Conservation (phyloP, 2,113 vertebrate species). For the Limnothrissa miodon region DNA sequence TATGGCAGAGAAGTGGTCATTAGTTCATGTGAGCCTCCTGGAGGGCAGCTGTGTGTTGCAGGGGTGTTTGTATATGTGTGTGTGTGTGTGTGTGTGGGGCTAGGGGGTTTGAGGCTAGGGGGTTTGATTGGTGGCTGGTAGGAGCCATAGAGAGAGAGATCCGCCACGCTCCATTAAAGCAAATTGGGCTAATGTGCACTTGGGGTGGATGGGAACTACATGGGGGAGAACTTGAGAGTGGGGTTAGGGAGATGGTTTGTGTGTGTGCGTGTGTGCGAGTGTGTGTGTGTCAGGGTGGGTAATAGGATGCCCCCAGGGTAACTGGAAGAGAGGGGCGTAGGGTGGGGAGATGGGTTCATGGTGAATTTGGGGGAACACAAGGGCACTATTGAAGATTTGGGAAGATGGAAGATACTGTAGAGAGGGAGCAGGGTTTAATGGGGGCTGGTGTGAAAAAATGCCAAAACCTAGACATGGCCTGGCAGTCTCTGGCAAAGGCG, state of each 20-base stretch:
- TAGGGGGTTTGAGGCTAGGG: no score
- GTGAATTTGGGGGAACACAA: not conserved
- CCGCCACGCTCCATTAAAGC: not conserved
- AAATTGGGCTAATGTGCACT: conserved; percentile 3
- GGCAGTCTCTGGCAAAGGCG: not conserved
- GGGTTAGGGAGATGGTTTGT: not conserved
- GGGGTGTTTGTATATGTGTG: no score
- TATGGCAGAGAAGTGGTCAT: not conserved
- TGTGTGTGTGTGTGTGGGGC: not conserved
- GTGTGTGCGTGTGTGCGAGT: not conserved
- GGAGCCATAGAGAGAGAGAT: not conserved
- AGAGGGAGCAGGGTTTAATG: not conserved
- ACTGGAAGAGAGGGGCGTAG: not conserved
- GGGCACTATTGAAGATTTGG: conserved; percentile 1
- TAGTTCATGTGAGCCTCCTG: not conserved
- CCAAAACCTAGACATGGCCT: not conserved
- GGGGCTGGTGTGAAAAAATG: not conserved
- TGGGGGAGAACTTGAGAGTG: not conserved
- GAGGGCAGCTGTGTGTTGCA: no score
- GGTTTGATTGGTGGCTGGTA: not conserved
- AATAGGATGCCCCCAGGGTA: not conserved
- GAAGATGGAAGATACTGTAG: not conserved
- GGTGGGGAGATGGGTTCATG: not conserved
- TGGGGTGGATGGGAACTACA: not conserved
- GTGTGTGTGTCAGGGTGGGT: not conserved